Evolutionary conservation across 2,113 vertebrate species (phyloP).

Genomic region (Rhea pennata): DNA sequence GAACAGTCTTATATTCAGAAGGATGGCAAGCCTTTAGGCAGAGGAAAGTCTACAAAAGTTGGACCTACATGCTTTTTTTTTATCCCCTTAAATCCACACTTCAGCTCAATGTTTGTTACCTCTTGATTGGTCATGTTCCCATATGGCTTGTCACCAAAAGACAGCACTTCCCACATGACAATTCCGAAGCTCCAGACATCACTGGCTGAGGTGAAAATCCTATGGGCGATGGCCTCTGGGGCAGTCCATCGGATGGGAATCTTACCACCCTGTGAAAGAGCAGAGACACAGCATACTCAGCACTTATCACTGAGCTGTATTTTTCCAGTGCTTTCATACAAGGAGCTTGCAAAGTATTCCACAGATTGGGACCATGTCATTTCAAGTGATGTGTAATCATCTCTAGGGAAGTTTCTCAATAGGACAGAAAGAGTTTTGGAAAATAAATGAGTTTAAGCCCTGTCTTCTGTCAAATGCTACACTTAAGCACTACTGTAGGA

Average conservation of each 20-base stretch:
- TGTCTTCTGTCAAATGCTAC: not conserved
- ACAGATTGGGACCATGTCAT: not conserved
- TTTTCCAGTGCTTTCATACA: not conserved
- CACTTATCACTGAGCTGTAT: not conserved
- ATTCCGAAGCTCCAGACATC: conserved; percentile 86
- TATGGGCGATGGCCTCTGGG: conserved; percentile 81
- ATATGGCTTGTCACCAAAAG: conserved; percentile 84
- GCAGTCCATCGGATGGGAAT: conserved; percentile 85
- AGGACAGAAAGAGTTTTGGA: not conserved
- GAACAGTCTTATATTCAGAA: accelerated
- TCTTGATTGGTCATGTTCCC: conserved; percentile 85
- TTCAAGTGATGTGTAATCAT: not conserved
- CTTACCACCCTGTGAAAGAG: conserved; percentile 76
- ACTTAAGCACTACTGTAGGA: not conserved
- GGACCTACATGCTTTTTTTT: not conserved
- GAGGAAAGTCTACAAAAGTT: not conserved
- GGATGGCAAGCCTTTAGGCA: not conserved
- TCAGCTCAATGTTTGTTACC: conserved; percentile 60
- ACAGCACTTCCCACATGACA: conserved; percentile 84
- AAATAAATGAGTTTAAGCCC: not conserved
- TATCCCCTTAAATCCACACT: not conserved
- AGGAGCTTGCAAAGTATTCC: not conserved
- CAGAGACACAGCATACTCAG: not conserved
- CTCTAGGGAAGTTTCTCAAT: not conserved
- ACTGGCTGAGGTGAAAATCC: conserved; percentile 81